Evolutionary conservation across 92 coral and sea anemone species (phyloP).

Genomic region (Parazoanthus atlanticus): DNA sequence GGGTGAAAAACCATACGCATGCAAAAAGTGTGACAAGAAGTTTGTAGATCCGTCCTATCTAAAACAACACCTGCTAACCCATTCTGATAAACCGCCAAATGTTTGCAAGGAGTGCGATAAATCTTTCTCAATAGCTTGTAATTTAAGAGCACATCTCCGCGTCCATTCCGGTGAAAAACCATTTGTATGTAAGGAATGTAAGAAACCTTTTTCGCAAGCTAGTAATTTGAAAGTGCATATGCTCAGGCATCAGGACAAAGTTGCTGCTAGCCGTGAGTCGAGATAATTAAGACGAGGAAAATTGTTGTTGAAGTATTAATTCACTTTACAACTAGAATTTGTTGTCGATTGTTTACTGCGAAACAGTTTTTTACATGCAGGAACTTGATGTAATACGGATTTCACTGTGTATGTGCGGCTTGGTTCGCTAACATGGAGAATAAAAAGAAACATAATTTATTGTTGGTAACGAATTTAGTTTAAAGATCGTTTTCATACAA

Average conservation of each 20-base stretch:
- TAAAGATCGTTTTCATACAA: too few species aligned
- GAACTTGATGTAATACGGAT: too few species aligned
- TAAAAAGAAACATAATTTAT: too few species aligned
- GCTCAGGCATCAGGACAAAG: not conserved
- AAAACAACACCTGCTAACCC: not conserved
- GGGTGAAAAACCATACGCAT: not conserved
- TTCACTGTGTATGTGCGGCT: not conserved
- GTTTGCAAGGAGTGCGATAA: not conserved
- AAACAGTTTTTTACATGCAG: too few species aligned
- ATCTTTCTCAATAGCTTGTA: constrained; percentile 12
- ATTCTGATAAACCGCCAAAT: not conserved
- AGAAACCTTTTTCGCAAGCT: not conserved
- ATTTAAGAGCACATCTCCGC: not conserved
- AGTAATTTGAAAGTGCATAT: not conserved
- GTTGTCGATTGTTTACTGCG: too few species aligned
- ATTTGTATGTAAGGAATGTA: not conserved
- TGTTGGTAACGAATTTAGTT: too few species aligned
- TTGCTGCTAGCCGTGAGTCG: not conserved
- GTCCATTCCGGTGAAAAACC: constrained; percentile 4
- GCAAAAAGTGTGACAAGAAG: not conserved
- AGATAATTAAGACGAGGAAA: not conserved
- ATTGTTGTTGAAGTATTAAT: too few species aligned
- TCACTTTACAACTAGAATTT: too few species aligned
- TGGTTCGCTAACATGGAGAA: not conserved
- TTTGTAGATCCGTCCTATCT: not conserved